Base-by-base conservation (phyloP, 1,140 invertebrate species). In the Carposina sasakii region DNA sequence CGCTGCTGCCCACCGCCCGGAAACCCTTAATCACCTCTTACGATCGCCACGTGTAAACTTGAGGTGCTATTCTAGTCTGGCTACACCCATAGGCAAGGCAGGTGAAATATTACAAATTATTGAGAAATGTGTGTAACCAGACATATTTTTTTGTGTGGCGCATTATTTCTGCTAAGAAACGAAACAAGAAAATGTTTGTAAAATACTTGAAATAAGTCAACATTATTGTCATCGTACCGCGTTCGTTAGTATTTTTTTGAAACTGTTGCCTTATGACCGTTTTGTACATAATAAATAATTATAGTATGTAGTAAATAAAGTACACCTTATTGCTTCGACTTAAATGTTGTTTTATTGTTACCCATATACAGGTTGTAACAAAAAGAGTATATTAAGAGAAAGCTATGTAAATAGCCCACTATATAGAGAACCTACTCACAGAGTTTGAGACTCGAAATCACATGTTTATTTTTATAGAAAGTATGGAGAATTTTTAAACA, bases 181-280 rank as follows among this genome's bases (percentile, higher is more conserved):
- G 48, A 47, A n/a, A n/a, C n/a, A n/a, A n/a, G n/a, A 52, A 52
- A 56, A 57, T 48, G 41, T 59, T 67, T 61, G 52, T n/a, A 52
- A 52, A 56, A 57, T 48, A 37, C 57, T 67, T 61, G 52, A 53
- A 50, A 47, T 52, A n/a, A n/a, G n/a, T n/a, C n/a, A 46, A 39
- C 22, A 39, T 51, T 65, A 57, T 65, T 67, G 52, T 44, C 52
- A 58, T 58, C 54, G 54, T 61, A 60, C 64, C n/a, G n/a, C n/a
- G 56, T 56, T 71, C 70, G 61, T 76, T 76, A 71, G 76, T 60
- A 70, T 76, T 75, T 47, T 67, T 75, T 81, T 76, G 56, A 57
- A 76, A 79, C 74, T 78, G 76, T 78, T 83, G 79, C 79, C 79
- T 83, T 83, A 83, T 76, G 63, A 78, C 69, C 68, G 68, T 83